Evolutionary conservation across 1,140 invertebrate species (phyloP).

Genomic region (Cotesia chilonis): DNA sequence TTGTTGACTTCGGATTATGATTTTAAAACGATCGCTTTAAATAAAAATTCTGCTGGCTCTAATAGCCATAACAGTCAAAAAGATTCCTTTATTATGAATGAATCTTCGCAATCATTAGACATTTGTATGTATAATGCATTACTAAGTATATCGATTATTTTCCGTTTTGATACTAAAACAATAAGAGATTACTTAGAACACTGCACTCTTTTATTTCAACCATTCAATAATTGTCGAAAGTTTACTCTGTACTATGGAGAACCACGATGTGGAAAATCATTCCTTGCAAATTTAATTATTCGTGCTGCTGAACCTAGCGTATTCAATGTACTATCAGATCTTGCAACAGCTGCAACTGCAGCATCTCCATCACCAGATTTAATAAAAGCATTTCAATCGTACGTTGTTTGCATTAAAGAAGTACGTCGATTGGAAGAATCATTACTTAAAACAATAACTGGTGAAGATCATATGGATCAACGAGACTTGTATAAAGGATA

Average conservation of each 20-base stretch:
- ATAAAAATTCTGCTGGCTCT: too few relatives aligned
- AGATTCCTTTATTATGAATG: neutral
- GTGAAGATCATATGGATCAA: constrained; percentile 14
- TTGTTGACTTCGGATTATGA: neutral
- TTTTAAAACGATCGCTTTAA: too few relatives aligned
- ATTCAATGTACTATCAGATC: constrained; percentile 1
- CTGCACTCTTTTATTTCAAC: neutral
- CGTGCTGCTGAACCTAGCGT: constrained; percentile 8
- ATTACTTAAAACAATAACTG: neutral
- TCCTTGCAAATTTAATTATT: constrained; percentile 1
- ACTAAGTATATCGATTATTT: neutral
- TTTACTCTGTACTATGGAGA: constrained; percentile 2
- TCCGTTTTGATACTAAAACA: neutral
- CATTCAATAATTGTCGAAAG: constrained; percentile 1
- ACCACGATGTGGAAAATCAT: constrained; percentile 5
- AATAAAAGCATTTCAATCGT: constrained; percentile 6
- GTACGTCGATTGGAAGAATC: constrained; percentile 1
- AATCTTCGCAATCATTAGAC: neutral
- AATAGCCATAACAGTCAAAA: too few relatives aligned
- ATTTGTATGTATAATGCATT: constrained; percentile 17
- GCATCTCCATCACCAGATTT: constrained; percentile 6
- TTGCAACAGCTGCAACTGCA: neutral
- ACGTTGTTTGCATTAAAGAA: constrained; percentile 6
- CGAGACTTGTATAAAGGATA: constrained; percentile 7
- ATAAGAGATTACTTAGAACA: constrained; percentile 1